Evolutionary conservation across 2,113 vertebrate species (phyloP).

Genomic region (Sebastes fasciatus): DNA sequence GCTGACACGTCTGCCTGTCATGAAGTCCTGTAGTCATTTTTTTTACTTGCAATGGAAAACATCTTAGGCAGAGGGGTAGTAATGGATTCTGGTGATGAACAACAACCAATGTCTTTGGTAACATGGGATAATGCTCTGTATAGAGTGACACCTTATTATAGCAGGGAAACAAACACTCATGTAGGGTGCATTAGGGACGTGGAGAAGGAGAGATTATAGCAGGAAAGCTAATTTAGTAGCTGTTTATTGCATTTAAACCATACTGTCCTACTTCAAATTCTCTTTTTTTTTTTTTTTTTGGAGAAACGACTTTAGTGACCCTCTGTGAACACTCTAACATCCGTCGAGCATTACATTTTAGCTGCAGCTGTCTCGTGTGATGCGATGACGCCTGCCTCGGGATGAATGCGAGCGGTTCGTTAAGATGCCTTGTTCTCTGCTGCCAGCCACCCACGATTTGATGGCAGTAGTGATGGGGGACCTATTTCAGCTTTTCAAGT

Average conservation of each 20-base stretch:
- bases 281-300: neutral
- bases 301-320: constrained; percentile 3
- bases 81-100: constrained; percentile 59
- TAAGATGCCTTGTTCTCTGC: constrained; percentile 67
- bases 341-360: constrained; percentile 4
- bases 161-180: constrained; percentile 13
- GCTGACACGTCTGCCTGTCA: constrained; percentile 49
- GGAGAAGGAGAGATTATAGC: constrained; percentile 2
- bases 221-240: constrained; percentile 12
- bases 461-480: constrained; percentile 79
- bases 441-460: constrained; percentile 76
- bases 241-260: constrained; percentile 13
- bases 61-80: constrained; percentile 26
- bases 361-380: constrained; percentile 32
- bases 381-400: constrained; percentile 15
- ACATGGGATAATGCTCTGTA: constrained; percentile 11
- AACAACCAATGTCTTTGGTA: constrained; percentile 51
- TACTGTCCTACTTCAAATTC: neutral
- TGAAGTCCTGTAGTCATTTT: constrained; percentile 52
- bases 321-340: constrained; percentile 23
- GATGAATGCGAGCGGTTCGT: constrained; percentile 67
- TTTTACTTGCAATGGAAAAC: constrained; percentile 29
- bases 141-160: constrained; percentile 29
- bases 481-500: constrained; percentile 79
- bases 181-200: neutral